Conservation (phyloP, 1,140 invertebrate genomes). For the Drosophila teissieri region DNA sequence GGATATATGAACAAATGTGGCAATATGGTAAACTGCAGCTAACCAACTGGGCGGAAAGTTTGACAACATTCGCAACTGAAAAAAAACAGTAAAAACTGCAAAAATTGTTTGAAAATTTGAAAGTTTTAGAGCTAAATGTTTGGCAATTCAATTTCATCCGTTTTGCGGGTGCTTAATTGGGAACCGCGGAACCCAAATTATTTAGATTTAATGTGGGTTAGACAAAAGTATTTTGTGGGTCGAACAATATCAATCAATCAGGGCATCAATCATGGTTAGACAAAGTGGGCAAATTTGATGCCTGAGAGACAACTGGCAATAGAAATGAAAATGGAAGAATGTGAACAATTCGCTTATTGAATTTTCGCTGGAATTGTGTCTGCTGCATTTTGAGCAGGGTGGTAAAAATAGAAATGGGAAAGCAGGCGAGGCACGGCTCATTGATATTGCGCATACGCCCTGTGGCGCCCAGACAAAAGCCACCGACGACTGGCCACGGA, state of each 20-base stretch:
- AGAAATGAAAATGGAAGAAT: constrained; percentile 44
- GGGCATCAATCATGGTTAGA: constrained; percentile 28
- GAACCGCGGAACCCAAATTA: constrained; percentile 26
- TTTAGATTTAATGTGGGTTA: constrained; percentile 20
- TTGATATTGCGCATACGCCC: constrained; percentile 40
- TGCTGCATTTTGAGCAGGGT: constrained; percentile 32
- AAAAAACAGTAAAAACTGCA: not conserved
- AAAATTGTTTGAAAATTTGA: not conserved
- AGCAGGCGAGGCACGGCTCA: constrained; percentile 13
- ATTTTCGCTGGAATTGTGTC: constrained; percentile 38
- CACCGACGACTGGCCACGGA: not conserved
- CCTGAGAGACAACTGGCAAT: constrained; percentile 11
- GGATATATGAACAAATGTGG: constrained; percentile 2
- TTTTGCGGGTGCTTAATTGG: not conserved
- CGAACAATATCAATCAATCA: constrained; percentile 42
- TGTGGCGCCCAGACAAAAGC: constrained; percentile 4
- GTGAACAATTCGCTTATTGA: constrained; percentile 49
- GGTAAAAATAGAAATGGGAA: not conserved
- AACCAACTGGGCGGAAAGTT: not conserved
- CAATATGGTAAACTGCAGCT: not conserved
- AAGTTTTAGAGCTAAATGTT: not conserved
- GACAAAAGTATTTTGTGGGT: constrained; percentile 14
- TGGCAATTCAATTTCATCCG: not conserved
- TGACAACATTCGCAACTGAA: not conserved
- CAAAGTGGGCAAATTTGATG: constrained; percentile 17